Evolutionary conservation across 2,797 vertebrate species (phyloP).

Genomic region (Scomberomorus guttatus): DNA sequence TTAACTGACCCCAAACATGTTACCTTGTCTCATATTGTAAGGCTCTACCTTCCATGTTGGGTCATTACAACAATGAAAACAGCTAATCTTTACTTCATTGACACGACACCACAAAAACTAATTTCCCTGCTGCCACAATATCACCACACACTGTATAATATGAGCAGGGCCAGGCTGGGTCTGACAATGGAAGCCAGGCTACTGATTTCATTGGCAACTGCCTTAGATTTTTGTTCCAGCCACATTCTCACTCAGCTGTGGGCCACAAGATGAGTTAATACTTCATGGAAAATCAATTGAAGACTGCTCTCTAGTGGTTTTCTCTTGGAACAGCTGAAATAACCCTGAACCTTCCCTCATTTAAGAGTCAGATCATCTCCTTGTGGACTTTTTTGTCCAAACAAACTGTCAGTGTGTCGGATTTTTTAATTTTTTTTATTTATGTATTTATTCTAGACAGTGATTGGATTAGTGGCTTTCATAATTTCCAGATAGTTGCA

Average conservation of each 20-base stretch:
- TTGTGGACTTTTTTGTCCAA: neutral
- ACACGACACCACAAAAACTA: constrained; percentile 60
- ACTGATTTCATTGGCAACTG: constrained; percentile 77
- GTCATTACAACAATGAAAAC: constrained; percentile 73
- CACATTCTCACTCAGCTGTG: constrained; percentile 55
- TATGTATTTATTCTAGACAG: constrained; percentile 8
- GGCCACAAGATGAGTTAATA: constrained; percentile 37
- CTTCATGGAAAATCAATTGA: constrained; percentile 69
- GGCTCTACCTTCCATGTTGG: constrained; percentile 55
- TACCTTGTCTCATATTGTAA: constrained; percentile 47
- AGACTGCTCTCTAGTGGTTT: constrained; percentile 84
- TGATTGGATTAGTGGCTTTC: constrained; percentile 48
- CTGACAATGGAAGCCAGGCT: constrained; percentile 54
- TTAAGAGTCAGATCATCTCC: neutral
- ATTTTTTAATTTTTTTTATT: neutral
- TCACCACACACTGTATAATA: constrained; percentile 65
- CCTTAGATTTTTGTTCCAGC: constrained; percentile 48
- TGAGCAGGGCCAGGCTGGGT: constrained; percentile 44
- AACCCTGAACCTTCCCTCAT: neutral
- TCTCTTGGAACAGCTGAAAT: constrained; percentile 53
- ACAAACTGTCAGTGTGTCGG: neutral
- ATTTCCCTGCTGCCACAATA: constrained; percentile 69
- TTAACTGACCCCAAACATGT: constrained; percentile 51
- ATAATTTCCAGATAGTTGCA: constrained; percentile 18
- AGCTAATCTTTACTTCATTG: constrained; percentile 64